Conservation (phyloP, 2,797 vertebrate genomes). For the Channa striata region DNA sequence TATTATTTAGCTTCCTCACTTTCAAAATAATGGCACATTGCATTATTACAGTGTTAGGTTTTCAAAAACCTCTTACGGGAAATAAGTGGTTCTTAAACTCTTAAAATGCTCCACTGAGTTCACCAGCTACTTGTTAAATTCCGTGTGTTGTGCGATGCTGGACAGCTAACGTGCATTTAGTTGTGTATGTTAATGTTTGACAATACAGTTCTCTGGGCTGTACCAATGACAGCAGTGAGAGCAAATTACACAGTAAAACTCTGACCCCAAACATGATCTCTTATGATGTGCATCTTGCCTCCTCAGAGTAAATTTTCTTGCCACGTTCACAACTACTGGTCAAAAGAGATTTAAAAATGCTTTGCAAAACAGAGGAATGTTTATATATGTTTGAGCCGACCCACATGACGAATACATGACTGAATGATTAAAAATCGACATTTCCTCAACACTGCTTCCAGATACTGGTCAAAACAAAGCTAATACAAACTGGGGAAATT, state of each 20-base stretch:
- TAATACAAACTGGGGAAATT: slow-evolving; percentile 18
- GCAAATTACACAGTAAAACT: no score
- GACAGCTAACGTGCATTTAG: background rate
- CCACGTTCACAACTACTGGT: background rate
- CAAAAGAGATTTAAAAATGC: slow-evolving; percentile 18
- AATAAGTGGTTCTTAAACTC: no score
- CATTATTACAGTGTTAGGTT: no score
- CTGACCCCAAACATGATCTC: no score
- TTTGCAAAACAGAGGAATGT: slow-evolving; percentile 7
- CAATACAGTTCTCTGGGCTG: no score
- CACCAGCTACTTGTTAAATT: background rate
- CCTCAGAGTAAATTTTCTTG: background rate
- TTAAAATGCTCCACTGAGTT: background rate
- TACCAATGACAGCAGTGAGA: no score
- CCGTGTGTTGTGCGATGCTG: background rate
- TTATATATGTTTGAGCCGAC: slow-evolving; percentile 22
- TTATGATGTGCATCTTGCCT: no score
- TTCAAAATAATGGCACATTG: no score
- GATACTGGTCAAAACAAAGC: slow-evolving; percentile 33
- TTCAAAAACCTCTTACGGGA: no score
- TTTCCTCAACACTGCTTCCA: slow-evolving; percentile 26
- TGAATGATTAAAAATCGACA: slow-evolving; percentile 22
- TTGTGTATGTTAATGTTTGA: no score
- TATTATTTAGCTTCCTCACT: no score
- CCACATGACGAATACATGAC: slow-evolving; percentile 41